phyloP scores from a whole-genome alignment of 1,140 invertebrate genomes.

The Dryas iulia region DNA sequence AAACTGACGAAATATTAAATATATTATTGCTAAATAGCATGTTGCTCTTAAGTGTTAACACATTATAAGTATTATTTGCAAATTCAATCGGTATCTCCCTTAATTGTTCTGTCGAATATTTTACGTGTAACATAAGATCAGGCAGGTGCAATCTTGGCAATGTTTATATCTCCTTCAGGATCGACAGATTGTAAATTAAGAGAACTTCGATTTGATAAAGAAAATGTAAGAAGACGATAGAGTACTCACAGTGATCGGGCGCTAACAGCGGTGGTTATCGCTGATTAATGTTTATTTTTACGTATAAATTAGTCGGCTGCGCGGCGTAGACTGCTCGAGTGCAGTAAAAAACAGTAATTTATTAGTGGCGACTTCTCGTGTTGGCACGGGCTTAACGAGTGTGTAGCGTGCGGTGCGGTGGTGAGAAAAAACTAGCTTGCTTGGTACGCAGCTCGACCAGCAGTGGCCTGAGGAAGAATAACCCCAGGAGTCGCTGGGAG shows the following conservation, averaged over 20 bases:
- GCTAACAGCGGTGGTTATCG: conserved; percentile 69
- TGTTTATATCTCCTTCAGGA: conserved; percentile 21
- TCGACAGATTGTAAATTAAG: conserved; percentile 45
- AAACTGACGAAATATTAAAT: neutral
- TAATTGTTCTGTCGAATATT: conserved; percentile 39
- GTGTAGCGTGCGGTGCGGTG: conserved; percentile 69
- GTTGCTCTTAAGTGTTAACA: neutral
- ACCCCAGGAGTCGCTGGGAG: conserved; percentile 80
- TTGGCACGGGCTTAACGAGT: conserved; percentile 76
- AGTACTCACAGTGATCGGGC: conserved; percentile 74
- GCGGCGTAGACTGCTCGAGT: conserved; percentile 72
- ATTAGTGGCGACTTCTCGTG: conserved; percentile 79
- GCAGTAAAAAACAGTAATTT: conserved; percentile 78
- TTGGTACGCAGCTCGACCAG: conserved; percentile 75
- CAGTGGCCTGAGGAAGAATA: conserved; percentile 81
- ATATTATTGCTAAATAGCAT: neutral
- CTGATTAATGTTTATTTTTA: conserved; percentile 78
- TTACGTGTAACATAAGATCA: conserved; percentile 22
- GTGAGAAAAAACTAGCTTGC: conserved; percentile 75
- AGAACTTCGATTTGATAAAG: conserved; percentile 53
- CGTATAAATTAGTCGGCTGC: conserved; percentile 76
- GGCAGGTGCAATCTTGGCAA: neutral
- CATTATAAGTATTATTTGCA: conserved; percentile 20
- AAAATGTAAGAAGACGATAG: conserved; percentile 49
- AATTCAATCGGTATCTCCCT: conserved; percentile 41